phyloP scores from a whole-genome alignment of 2,113 vertebrate species.

The Entomyzon cyanotis region DNA sequence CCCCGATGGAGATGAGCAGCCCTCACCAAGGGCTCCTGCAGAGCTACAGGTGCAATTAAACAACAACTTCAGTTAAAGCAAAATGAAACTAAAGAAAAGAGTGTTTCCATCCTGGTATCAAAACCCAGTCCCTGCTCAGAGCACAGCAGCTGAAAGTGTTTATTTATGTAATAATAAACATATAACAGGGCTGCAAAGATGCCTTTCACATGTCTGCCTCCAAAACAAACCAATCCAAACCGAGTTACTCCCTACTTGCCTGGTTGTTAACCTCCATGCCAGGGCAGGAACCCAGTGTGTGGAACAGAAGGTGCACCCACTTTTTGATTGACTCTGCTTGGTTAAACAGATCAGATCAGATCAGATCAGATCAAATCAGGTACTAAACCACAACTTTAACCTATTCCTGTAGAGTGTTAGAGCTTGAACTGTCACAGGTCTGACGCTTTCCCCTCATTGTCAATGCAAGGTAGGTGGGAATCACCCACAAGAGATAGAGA shows the following conservation, averaged over 20 bases:
- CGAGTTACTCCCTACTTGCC: no score
- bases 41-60: background rate
- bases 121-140: background rate
- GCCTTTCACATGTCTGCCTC: background rate
- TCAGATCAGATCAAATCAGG: fast-evolving
- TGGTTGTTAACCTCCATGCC: background rate
- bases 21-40: background rate
- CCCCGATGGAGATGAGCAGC: fast-evolving
- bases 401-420: background rate
- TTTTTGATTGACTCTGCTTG: no score
- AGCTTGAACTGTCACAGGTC: background rate
- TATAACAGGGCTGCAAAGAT: background rate
- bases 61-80: background rate
- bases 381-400: background rate
- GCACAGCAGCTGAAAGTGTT: background rate
- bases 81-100: background rate
- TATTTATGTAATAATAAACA: background rate
- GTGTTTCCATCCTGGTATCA: background rate
- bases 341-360: background rate
- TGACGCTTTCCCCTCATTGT: background rate
- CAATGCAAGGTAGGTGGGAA: background rate
- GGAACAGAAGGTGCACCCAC: background rate
- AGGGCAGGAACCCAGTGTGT: background rate
- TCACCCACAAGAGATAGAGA: background rate
- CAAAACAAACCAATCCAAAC: background rate